phyloP scores from a whole-genome alignment of 2,797 vertebrate genomes.

The Melanotaenia parkinsoni region DNA sequence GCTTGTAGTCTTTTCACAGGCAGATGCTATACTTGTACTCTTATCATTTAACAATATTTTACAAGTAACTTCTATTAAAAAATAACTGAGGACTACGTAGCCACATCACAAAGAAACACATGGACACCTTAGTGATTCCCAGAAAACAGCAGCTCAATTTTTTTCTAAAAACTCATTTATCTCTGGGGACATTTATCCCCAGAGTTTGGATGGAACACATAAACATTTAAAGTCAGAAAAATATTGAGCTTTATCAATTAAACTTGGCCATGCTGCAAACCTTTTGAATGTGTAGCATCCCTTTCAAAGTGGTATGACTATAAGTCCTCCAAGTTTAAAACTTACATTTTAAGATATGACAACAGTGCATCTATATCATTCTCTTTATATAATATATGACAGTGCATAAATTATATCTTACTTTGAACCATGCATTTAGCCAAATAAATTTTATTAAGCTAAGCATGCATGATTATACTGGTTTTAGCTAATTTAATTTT shows the following conservation, averaged over 20 bases:
- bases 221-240: conserved; percentile 71
- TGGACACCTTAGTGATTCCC: conserved; percentile 19
- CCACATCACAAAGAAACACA: conserved; percentile 63
- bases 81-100: conserved; percentile 39
- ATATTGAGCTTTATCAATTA: conserved; percentile 65
- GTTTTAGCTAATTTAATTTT: neutral
- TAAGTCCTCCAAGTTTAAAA: conserved; percentile 46
- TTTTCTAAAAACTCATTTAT: conserved; percentile 79
- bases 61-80: neutral
- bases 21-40: conserved; percentile 60
- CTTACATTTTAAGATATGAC: conserved; percentile 11
- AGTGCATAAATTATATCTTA: conserved; percentile 24
- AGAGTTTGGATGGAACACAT: conserved; percentile 72
- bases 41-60: conserved; percentile 2
- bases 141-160: conserved; percentile 69
- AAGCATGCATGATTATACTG: conserved; percentile 57
- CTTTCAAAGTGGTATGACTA: conserved; percentile 65
- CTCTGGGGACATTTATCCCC: conserved; percentile 54
- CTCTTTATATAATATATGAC: conserved; percentile 30
- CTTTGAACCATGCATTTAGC: conserved; percentile 45
- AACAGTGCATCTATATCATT: conserved; percentile 1
- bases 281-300: neutral
- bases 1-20: conserved; percentile 84
- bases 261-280: neutral
- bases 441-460: neutral